Evolutionary conservation across 2,797 vertebrate genomes (phyloP).

Genomic region (Antrozous pallidus): DNA sequence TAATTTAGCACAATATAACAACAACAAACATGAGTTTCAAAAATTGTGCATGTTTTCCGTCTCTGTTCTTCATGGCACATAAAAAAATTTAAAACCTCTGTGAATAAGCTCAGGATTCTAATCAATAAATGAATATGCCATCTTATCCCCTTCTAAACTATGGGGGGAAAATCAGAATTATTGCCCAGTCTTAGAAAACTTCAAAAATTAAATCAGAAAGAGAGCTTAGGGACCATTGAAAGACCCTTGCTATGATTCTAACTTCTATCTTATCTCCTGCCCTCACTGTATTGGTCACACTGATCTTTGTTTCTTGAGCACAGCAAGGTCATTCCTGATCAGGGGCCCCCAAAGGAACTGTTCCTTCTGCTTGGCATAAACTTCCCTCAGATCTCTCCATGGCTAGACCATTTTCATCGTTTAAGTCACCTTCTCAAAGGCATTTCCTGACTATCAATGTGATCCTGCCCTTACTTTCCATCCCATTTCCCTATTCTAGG

Average conservation of each 20-base stretch:
- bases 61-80: neutral
- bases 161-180: neutral
- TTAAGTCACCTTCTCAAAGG: neutral
- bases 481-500: neutral
- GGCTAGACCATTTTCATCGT: neutral
- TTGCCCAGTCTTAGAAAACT: neutral
- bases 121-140: neutral
- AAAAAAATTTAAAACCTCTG: neutral
- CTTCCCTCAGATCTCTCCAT: neutral
- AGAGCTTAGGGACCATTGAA: neutral
- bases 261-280: neutral
- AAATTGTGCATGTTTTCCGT: neutral
- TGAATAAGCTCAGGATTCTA: neutral
- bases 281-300: neutral
- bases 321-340: neutral
- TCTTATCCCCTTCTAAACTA: neutral
- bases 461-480: neutral
- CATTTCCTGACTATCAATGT: neutral
- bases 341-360: rapidly evolving
- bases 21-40: neutral
- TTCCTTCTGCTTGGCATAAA: neutral
- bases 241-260: neutral
- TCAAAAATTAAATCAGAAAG: neutral
- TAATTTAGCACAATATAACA: neutral
- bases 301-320: neutral